Evolutionary conservation across 2,888 invertebrate species (phyloP).

Genomic region (Cosmia trapezina): DNA sequence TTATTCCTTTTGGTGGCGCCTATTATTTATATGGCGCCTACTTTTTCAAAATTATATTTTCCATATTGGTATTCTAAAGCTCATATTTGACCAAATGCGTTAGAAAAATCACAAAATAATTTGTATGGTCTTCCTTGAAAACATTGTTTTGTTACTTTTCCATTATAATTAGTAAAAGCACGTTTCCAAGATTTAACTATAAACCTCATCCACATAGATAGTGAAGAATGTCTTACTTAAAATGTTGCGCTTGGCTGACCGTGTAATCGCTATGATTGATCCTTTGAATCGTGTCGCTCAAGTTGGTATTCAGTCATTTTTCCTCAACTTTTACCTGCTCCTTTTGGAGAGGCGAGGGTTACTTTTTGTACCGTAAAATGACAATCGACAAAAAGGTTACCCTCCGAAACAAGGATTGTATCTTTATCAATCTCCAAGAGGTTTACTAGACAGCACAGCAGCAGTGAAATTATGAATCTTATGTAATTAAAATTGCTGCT

Average conservation of each 20-base stretch:
- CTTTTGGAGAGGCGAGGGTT: conserved; percentile 33
- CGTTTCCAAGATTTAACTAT: conserved; percentile 14
- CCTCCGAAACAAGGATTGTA: neutral
- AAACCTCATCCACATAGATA: conserved; percentile 8
- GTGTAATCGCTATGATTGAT: conserved; percentile 17
- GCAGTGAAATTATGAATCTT: neutral
- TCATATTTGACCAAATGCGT: neutral
- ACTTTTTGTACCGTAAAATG: conserved; percentile 23
- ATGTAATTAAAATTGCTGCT: neutral
- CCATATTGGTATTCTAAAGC: neutral
- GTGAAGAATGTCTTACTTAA: conserved; percentile 33
- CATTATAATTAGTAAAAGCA: neutral
- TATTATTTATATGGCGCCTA: conserved; percentile 8
- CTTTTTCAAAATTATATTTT: neutral
- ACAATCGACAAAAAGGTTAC: conserved; percentile 34
- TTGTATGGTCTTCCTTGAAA: neutral
- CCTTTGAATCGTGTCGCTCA: conserved; percentile 37
- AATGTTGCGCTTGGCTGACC: conserved; percentile 28
- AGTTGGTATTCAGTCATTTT: conserved; percentile 18
- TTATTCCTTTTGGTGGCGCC: conserved; percentile 37
- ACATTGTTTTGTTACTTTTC: neutral
- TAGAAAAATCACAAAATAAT: neutral
- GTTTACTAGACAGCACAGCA: neutral
- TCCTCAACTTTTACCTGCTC: conserved; percentile 56
- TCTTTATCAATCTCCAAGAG: neutral